phyloP scores from a whole-genome alignment of 2,888 invertebrate species.

The Eilema depressum region DNA sequence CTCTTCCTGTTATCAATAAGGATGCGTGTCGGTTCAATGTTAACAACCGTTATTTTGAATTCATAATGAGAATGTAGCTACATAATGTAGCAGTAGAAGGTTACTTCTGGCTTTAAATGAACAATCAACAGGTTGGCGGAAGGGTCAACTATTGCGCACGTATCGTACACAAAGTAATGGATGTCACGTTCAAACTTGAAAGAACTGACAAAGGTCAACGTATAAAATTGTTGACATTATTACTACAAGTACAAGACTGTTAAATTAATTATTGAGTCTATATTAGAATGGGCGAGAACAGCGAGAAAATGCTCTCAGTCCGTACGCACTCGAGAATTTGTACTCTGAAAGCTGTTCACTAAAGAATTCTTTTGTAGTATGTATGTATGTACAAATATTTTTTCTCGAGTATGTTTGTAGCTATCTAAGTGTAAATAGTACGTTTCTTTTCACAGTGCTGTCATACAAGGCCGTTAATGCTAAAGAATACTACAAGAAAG shows the following conservation, averaged over 20 bases:
- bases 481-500: neutral
- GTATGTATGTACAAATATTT: conserved; percentile 15
- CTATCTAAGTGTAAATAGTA: conserved; percentile 18
- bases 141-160: conserved; percentile 47
- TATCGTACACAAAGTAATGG: conserved; percentile 44
- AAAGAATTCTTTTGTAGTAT: conserved; percentile 18
- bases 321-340: conserved; percentile 19
- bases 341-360: conserved; percentile 15
- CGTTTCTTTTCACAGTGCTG: conserved; percentile 10
- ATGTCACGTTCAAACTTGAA: conserved; percentile 41
- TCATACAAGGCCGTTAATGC: conserved; percentile 16
- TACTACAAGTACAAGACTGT: conserved; percentile 13
- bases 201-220: conserved; percentile 36
- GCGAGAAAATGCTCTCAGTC: conserved; percentile 19
- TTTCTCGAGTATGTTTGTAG: conserved; percentile 11
- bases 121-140: conserved; percentile 58
- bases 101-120: conserved; percentile 43
- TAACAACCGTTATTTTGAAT: conserved; percentile 35
- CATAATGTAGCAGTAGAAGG: conserved; percentile 48
- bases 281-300: conserved; percentile 15
- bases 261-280: conserved; percentile 35
- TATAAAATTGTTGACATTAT: conserved; percentile 25
- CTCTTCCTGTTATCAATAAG: conserved; percentile 16
- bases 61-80: conserved; percentile 32
- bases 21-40: conserved; percentile 25